Base-by-base conservation (phyloP, 2,797 vertebrate species). In the Limnodromus scolopaceus region DNA sequence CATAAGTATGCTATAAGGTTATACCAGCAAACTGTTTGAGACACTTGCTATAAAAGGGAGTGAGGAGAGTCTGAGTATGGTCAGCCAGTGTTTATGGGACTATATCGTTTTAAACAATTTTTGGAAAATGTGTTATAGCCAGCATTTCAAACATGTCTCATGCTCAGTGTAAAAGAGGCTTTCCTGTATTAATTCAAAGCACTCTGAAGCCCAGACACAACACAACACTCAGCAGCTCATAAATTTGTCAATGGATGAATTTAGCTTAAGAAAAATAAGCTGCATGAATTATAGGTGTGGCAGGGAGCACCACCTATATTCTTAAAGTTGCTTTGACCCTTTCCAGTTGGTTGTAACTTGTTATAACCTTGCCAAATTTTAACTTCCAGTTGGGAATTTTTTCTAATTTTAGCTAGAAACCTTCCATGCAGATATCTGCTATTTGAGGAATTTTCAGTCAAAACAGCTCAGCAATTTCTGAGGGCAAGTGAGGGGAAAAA, bases 201-300 rank as follows among this genome's bases (percentile, higher is more conserved):
- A 12, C 72, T 92, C 90, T 92, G 90, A 94, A 94, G 88, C 80
- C 88, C 84, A 97, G 96, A 97, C 95, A 95, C 93, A 96, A 91
- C 84, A 82, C 84, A 97, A 93, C 90, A 91, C 77, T 96, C 93
- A 96, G 39, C 94, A 96, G 96, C 90, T 96, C 96, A 95, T 97
- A 97, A 97, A 97, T 97, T 95, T 96, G 85, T 96, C 95, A 95
- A n/a, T 92, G 93, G 88, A 93, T 93, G 86, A 96, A 97, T 96
- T 96, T 93, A 93, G 83, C 83, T 84, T 88, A 94, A 96, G 94
- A 93, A 97, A 97, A 97, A 96, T 95, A 96, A 93, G 41, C 65
- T 86, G 30, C 61, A 57, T 92, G 90, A 95, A 94, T 93, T 93
- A 94, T 88, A 96, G 94, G 93, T 92, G 95, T 94, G 95, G 79